Conservation (phyloP, 1,140 invertebrate genomes). For the Caenorhabditis tropicalis region DNA sequence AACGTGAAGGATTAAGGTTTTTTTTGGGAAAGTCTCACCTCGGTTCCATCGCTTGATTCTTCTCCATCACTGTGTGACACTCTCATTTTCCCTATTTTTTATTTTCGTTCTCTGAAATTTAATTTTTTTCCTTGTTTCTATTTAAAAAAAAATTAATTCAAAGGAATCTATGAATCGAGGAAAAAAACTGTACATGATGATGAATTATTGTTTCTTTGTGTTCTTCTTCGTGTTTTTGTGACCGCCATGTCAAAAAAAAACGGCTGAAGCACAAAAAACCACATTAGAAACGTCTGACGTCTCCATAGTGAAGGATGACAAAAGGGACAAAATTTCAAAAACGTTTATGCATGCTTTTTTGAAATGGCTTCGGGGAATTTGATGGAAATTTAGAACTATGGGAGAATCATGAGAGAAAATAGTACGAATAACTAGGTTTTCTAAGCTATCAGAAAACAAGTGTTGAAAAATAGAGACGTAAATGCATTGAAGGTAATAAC, state of each 20-base stretch:
- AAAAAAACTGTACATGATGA: too few relatives aligned
- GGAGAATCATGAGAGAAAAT: too few relatives aligned
- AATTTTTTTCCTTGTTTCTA: not conserved
- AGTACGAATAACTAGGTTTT: too few relatives aligned
- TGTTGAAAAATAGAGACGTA: not conserved
- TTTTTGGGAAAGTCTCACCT: not conserved
- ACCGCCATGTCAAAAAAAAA: not conserved
- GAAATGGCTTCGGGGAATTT: too few relatives aligned
- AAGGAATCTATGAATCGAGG: too few relatives aligned
- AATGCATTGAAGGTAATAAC: not conserved
- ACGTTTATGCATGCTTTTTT: not conserved
- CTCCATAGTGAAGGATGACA: constrained; percentile 15
- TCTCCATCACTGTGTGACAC: not conserved
- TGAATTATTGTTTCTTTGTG: not conserved
- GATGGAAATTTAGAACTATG: not conserved
- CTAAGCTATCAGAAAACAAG: not conserved
- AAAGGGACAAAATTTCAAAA: not conserved
- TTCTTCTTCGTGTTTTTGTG: not conserved
- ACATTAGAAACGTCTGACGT: not conserved
- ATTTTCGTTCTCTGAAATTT: not conserved
- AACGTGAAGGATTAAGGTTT: not conserved
- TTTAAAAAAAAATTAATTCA: too few relatives aligned
- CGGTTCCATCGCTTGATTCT: not conserved
- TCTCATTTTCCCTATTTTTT: not conserved
- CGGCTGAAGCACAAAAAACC: not conserved